Percentiles rank a stretch among this genome's conserved stretches.
phyloP scores from a whole-genome alignment of 2,888 invertebrate genomes.

The Chymomyza caudatula region DNA sequence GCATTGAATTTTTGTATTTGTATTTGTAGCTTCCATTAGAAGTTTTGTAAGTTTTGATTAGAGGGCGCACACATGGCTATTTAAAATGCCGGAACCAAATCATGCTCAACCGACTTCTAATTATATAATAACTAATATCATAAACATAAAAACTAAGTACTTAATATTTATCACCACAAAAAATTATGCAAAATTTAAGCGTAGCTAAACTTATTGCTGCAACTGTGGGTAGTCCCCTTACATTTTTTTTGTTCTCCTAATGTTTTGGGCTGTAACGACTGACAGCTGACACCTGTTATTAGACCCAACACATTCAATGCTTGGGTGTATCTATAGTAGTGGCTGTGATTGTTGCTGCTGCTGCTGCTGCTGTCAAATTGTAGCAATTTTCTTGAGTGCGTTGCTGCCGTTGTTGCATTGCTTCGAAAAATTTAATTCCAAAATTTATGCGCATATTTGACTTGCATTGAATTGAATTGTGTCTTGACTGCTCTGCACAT shows the following conservation, averaged over 20 bases:
- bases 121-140: constrained; percentile 45
- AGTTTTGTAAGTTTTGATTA: constrained; percentile 11
- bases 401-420: constrained; percentile 33
- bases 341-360: constrained; percentile 1
- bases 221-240: constrained; percentile 48
- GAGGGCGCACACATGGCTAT: constrained; percentile 17
- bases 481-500: background rate
- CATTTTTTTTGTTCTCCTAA: background rate
- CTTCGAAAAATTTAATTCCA: background rate
- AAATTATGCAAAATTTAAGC: constrained; percentile 18
- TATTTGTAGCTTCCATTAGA: background rate
- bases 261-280: constrained; percentile 50
- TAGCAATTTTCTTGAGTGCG: constrained; percentile 56
- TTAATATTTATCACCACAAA: constrained; percentile 49
- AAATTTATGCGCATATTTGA: constrained; percentile 42
- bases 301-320: constrained; percentile 49
- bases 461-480: background rate
- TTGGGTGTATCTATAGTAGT: constrained; percentile 39
- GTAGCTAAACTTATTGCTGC: background rate
- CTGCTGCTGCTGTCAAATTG: constrained; percentile 51
- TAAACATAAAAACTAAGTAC: constrained; percentile 44
- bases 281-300: constrained; percentile 70
- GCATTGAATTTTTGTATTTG: too few species aligned
- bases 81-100: constrained; percentile 42
- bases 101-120: constrained; percentile 54